Evolutionary conservation across 2,888 invertebrate species (phyloP).

Genomic region (Orchestes rusci): DNA sequence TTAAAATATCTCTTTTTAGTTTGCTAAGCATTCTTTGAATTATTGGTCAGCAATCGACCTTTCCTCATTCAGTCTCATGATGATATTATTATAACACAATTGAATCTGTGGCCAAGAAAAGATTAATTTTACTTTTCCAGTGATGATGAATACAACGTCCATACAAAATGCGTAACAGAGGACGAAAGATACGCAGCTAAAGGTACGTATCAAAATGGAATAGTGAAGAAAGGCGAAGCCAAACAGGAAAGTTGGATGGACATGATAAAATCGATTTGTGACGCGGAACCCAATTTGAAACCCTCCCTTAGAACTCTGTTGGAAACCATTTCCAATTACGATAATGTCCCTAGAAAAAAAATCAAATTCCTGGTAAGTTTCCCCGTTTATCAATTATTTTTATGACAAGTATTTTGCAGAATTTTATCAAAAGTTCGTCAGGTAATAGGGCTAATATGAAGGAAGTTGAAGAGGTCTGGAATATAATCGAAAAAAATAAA

Average conservation of each 20-base stretch:
- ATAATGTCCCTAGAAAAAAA: constrained; percentile 82
- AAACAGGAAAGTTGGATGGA: constrained; percentile 83
- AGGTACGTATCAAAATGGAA: constrained; percentile 61
- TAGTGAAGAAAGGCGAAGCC: constrained; percentile 73
- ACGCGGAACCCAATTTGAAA: constrained; percentile 50
- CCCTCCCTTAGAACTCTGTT: constrained; percentile 56
- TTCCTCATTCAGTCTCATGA: too few species aligned
- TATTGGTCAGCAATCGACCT: too few species aligned
- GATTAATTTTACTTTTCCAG: constrained; percentile 46
- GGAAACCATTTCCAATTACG: constrained; percentile 55
- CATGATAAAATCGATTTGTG: constrained; percentile 58
- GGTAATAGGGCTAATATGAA: constrained; percentile 50
- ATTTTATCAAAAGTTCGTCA: constrained; percentile 60
- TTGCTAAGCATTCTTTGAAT: too few species aligned
- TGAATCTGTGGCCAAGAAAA: too few species aligned
- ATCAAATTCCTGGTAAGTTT: constrained; percentile 59
- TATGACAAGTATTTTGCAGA: constrained; percentile 36
- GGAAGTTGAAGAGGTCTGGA: constrained; percentile 63
- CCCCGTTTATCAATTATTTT: constrained; percentile 53
- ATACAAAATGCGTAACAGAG: constrained; percentile 81
- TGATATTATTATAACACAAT: too few species aligned
- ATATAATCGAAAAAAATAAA: constrained; percentile 43
- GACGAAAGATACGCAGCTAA: constrained; percentile 84
- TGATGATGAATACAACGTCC: constrained; percentile 66
- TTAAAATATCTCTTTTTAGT: too few species aligned